These are phyloP conservation scores for Thyatira batis DNA, from an alignment of 2,888 invertebrate species.

Conservation along the genomic window DNA sequence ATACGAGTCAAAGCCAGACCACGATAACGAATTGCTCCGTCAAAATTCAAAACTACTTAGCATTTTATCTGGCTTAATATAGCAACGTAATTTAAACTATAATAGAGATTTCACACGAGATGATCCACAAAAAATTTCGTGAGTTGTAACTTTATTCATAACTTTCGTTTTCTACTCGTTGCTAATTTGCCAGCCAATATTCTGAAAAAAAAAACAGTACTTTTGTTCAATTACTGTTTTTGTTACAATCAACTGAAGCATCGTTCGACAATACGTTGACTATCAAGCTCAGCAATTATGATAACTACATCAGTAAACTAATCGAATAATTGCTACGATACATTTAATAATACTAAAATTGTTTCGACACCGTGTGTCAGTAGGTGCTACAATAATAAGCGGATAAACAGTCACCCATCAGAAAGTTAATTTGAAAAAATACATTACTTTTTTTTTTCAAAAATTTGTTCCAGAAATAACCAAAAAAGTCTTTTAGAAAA, in stretches of 20 bases:
- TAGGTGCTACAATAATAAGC: too few relatives aligned
- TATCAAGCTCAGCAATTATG: not conserved
- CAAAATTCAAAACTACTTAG: constrained; percentile 16
- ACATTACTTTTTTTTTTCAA: too few relatives aligned
- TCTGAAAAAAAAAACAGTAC: constrained; percentile 12
- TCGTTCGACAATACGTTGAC: not conserved
- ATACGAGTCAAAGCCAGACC: too few relatives aligned
- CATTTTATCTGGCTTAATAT: constrained; percentile 14
- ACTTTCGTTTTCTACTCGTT: constrained; percentile 69
- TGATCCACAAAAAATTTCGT: constrained; percentile 64
- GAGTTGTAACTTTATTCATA: constrained; percentile 53
- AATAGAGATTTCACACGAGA: constrained; percentile 64
- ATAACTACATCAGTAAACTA: not conserved
- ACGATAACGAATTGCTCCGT: too few relatives aligned
- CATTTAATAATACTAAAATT: too few relatives aligned
- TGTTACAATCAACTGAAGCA: constrained; percentile 2
- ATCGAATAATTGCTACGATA: not conserved
- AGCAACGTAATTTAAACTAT: constrained; percentile 15
- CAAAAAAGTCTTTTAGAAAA: not conserved
- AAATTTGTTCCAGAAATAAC: too few relatives aligned
- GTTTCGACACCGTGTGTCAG: too few relatives aligned
- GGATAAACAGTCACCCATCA: too few relatives aligned
- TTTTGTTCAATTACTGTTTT: constrained; percentile 12
- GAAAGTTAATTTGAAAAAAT: too few relatives aligned
- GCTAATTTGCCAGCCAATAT: constrained; percentile 49